Conservation (phyloP, 30 jellyfish, hydroid and myxozoan genomes). For the Nemopilema nomurai region DNA sequence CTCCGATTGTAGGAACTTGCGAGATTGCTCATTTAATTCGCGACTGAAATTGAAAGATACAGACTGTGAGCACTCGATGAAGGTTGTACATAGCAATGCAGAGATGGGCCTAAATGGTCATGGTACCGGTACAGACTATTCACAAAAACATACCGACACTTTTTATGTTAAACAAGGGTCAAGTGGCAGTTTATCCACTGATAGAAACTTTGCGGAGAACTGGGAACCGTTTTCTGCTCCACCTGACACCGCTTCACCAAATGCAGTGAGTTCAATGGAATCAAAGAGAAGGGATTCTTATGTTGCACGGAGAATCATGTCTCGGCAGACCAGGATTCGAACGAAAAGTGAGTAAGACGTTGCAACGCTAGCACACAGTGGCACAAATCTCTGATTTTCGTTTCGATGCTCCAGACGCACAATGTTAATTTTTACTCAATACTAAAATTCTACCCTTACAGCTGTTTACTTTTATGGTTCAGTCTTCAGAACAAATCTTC, state of each 20-base stretch:
- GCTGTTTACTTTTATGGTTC: no score
- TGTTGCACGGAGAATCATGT: conserved; percentile 46
- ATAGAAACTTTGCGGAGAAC: conserved; percentile 10
- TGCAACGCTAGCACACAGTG: no score
- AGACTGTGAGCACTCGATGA: not conserved
- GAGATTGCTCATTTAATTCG: not conserved
- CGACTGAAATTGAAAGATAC: not conserved
- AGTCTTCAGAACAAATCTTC: no score
- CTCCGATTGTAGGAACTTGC: not conserved
- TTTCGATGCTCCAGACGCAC: not conserved
- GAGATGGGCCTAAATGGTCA: not conserved
- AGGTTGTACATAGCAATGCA: not conserved
- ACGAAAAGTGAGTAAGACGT: conserved; percentile 45
- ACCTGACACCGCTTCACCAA: not conserved
- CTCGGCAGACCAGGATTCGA: conserved; percentile 50
- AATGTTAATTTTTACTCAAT: no score
- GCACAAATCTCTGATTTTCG: no score
- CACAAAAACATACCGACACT: not conserved
- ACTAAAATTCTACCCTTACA: no score
- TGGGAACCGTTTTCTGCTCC: conserved; percentile 50
- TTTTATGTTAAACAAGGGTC: not conserved
- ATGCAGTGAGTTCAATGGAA: not conserved
- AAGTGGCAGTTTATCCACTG: not conserved
- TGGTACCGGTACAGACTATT: not conserved
- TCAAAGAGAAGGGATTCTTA: conserved; percentile 23